Conservation (phyloP, 2,113 vertebrate genomes). For the Python bivittatus region DNA sequence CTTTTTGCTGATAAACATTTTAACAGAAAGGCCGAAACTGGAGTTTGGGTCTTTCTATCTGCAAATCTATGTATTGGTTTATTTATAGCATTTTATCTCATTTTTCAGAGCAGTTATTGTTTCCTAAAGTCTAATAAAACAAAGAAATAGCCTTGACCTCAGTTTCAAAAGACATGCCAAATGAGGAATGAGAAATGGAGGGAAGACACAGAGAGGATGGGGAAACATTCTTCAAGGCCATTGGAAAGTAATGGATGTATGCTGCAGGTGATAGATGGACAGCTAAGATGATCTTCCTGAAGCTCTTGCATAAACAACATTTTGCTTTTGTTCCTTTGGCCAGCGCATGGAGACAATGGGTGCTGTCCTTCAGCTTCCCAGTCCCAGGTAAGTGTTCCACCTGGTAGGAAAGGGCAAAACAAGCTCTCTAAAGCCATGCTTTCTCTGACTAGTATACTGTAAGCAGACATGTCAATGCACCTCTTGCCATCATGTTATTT, state of each 20-base stretch:
- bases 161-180: neutral
- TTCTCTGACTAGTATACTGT: neutral
- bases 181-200: neutral
- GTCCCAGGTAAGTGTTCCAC: neutral
- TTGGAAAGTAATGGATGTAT: neutral
- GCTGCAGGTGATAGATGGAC: neutral
- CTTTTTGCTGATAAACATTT: neutral
- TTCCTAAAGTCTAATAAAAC: neutral
- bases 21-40: too few species aligned
- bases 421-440: neutral
- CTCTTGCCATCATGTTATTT: neutral
- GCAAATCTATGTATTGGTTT: neutral
- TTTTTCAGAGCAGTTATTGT: neutral
- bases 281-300: neutral
- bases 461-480: neutral
- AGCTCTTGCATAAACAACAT: neutral
- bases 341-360: neutral
- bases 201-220: neutral
- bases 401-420: neutral
- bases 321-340: neutral
- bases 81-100: neutral
- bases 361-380: neutral
- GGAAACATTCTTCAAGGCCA: neutral
- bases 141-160: neutral
- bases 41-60: neutral